Evolutionary conservation across 2,797 vertebrate genomes (phyloP).

Genomic region (Adelosebastes latens): DNA sequence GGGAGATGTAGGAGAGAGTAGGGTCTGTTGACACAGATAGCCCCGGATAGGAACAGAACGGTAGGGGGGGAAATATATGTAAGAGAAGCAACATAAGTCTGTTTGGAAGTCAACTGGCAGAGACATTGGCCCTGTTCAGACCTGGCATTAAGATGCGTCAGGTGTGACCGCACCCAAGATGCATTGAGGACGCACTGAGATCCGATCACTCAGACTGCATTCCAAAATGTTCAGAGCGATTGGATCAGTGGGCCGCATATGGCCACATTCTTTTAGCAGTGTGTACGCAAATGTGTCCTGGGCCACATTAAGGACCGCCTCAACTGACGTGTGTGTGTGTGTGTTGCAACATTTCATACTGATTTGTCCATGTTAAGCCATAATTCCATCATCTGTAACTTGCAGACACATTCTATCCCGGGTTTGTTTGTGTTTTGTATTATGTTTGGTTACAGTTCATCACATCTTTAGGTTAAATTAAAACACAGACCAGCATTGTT

Average conservation of each 20-base stretch:
- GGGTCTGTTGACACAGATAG: conserved; percentile 54
- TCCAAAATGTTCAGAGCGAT: background rate
- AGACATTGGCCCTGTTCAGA: background rate
- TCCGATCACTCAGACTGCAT: background rate
- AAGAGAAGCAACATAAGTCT: conserved; percentile 12
- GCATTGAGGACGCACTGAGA: too few species aligned
- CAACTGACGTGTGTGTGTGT: background rate
- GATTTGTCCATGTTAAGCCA: too few species aligned
- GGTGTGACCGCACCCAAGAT: too few species aligned
- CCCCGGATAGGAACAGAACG: conserved; percentile 48
- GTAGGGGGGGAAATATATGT: background rate
- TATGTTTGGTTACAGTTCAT: accelerated
- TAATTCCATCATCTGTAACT: too few species aligned
- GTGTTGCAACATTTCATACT: too few species aligned
- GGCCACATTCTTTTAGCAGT: background rate
- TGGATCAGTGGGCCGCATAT: background rate
- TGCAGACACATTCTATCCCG: too few species aligned
- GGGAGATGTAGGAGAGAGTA: conserved; percentile 42
- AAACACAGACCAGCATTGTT: background rate
- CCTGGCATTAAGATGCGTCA: background rate
- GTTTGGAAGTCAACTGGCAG: background rate
- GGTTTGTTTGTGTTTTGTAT: too few species aligned
- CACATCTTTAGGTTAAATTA: background rate
- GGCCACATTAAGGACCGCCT: background rate
- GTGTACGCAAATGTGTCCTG: background rate